phyloP scores from a whole-genome alignment of 2,113 vertebrate species.

The Mustela nigripes region DNA sequence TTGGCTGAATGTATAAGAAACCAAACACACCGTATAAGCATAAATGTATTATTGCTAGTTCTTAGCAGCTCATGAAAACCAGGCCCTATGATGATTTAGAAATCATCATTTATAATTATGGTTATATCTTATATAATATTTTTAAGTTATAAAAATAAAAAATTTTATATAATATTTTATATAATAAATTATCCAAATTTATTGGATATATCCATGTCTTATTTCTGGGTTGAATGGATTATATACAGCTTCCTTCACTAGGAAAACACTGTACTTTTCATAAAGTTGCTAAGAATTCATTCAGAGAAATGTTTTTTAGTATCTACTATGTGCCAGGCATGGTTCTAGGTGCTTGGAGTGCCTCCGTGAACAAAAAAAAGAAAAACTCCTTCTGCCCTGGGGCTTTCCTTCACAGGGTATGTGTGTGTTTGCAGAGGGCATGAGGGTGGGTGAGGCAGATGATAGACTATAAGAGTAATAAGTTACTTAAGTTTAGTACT shows the following conservation, averaged over 20 bases:
- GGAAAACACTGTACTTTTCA: background rate
- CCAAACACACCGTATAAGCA: too few relatives aligned
- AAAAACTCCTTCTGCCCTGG: background rate
- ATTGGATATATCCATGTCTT: background rate
- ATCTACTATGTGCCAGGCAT: background rate
- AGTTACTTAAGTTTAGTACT: too few relatives aligned
- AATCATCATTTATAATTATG: background rate
- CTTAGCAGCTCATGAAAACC: background rate
- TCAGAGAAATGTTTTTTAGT: background rate
- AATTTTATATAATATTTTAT: too few relatives aligned
- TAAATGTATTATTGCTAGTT: background rate
- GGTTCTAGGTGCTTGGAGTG: background rate
- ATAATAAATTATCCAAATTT: background rate
- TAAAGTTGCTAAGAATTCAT: background rate
- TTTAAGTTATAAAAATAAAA: too few relatives aligned
- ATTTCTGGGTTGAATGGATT: background rate
- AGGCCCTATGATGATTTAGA: background rate
- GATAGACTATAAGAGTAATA: background rate
- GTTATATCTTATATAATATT: too few relatives aligned
- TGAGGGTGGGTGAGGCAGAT: background rate
- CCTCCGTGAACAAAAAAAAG: background rate
- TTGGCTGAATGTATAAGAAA: constrained; percentile 45
- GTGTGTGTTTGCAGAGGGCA: background rate
- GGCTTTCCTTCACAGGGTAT: background rate
- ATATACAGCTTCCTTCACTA: constrained; percentile 17